Evolutionary conservation across 2,113 vertebrate species (phyloP).

Genomic region (Noctilio leporinus): DNA sequence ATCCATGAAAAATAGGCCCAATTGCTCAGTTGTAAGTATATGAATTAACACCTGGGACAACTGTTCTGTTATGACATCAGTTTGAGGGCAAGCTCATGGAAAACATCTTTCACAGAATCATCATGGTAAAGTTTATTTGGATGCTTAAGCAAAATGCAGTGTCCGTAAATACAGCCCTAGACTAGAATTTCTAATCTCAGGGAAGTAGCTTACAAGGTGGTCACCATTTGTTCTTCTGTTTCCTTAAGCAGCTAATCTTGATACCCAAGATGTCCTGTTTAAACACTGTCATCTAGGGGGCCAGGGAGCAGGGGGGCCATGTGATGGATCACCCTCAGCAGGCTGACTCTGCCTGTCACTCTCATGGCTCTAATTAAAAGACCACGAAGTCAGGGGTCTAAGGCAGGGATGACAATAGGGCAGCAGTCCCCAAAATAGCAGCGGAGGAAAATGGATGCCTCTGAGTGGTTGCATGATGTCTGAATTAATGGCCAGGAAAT

Average conservation of each 20-base stretch:
- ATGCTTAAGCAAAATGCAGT: constrained; percentile 23
- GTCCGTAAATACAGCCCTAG: not conserved
- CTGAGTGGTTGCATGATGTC: constrained; percentile 80
- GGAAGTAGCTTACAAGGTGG: constrained; percentile 55
- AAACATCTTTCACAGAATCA: constrained; percentile 4
- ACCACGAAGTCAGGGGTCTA: constrained; percentile 73
- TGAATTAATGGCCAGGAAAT: constrained; percentile 83
- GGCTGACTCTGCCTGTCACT: constrained; percentile 77
- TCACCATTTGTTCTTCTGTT: constrained; percentile 69
- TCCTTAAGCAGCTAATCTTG: constrained; percentile 78
- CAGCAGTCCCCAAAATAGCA: constrained; percentile 77
- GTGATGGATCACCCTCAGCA: constrained; percentile 83
- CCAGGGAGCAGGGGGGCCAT: constrained; percentile 66
- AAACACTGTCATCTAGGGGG: constrained; percentile 82
- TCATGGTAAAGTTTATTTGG: not conserved
- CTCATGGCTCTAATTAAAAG: constrained; percentile 83
- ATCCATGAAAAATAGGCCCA: not conserved
- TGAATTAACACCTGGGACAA: not conserved
- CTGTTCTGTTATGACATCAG: not conserved
- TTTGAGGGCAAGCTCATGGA: not conserved
- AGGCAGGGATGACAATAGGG: constrained; percentile 80
- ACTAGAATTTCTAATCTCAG: constrained; percentile 29
- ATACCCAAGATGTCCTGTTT: constrained; percentile 84
- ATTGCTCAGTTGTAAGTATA: not conserved
- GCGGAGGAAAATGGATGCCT: constrained; percentile 76